Percentiles rank a stretch among this genome's conserved stretches.
Evolutionary conservation across 2,797 vertebrate genomes (phyloP).

Genomic region (Amniataba percoides): DNA sequence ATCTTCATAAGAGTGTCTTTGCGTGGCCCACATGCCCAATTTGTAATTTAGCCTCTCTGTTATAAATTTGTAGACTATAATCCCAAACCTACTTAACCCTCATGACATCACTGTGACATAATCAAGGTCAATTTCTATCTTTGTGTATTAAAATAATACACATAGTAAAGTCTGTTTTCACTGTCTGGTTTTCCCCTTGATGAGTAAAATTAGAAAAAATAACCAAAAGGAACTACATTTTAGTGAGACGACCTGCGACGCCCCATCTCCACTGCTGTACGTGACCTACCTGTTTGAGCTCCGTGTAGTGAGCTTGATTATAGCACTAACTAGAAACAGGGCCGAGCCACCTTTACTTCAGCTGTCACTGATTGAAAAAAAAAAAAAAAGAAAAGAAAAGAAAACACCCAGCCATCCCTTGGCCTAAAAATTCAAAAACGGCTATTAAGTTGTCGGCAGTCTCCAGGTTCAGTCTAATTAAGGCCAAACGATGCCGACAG

Average conservation of each 20-base stretch:
- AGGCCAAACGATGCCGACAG: conserved; percentile 27
- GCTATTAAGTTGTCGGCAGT: neutral
- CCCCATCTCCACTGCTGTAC: no score
- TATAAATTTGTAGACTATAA: neutral
- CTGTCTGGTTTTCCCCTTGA: no score
- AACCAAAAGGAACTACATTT: neutral
- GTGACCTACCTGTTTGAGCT: neutral
- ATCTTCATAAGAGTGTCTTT: no score
- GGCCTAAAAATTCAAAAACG: conserved; percentile 22
- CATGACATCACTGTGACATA: neutral
- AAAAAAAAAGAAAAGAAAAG: neutral
- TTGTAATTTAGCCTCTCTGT: neutral
- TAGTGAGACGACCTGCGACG: no score
- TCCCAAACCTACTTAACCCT: neutral
- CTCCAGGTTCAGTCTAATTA: conserved; percentile 45
- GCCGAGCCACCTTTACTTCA: neutral
- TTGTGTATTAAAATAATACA: no score
- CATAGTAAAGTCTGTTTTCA: no score
- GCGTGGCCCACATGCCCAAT: neutral
- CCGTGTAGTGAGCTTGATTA: neutral
- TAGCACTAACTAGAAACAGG: neutral
- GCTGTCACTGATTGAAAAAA: neutral
- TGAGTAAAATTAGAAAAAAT: no score
- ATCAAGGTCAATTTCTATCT: neutral
- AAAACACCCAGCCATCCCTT: neutral